phyloP scores from a whole-genome alignment of 2,797 vertebrate genomes.

The Sebastes kiyomatsui region DNA sequence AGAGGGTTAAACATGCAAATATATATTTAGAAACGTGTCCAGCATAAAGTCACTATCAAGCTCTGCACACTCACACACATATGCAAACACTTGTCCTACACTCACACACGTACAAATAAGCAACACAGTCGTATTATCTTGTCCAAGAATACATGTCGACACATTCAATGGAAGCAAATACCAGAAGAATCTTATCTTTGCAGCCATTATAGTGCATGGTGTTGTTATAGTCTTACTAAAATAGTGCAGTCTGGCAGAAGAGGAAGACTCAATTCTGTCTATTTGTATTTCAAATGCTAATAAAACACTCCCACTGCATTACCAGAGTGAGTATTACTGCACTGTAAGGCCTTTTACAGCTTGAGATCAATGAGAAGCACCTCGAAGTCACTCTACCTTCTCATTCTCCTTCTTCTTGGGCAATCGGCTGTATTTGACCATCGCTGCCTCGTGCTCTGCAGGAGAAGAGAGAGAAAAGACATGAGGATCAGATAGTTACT shows the following conservation, averaged over 20 bases:
- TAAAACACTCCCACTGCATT: conserved; percentile 28
- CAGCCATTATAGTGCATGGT: not conserved
- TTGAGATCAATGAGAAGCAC: conserved; percentile 21
- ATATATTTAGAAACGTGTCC: not conserved
- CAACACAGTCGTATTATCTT: conserved; percentile 3
- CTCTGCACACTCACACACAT: not conserved
- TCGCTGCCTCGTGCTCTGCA: conserved; percentile 94
- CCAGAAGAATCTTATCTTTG: conserved; percentile 10
- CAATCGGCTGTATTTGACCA: conserved; percentile 97
- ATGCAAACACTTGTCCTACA: conserved; percentile 36
- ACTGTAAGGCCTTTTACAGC: conserved; percentile 6
- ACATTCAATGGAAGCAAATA: not conserved
- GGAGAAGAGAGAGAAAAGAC: not conserved
- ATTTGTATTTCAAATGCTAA: conserved; percentile 19
- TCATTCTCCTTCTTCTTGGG: conserved; percentile 97
- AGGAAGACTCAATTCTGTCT: conserved; percentile 13
- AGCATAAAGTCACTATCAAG: not conserved
- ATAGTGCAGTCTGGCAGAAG: not conserved
- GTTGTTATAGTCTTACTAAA: not conserved
- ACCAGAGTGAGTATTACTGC: conserved; percentile 16
- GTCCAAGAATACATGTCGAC: not conserved
- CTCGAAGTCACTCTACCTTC: conserved; percentile 79
- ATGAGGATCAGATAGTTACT: conserved; percentile 3
- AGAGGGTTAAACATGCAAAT: conserved; percentile 36
- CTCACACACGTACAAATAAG: conserved; percentile 23